phyloP scores from a whole-genome alignment of 2,113 vertebrate species.

The Rhinoptilus africanus region DNA sequence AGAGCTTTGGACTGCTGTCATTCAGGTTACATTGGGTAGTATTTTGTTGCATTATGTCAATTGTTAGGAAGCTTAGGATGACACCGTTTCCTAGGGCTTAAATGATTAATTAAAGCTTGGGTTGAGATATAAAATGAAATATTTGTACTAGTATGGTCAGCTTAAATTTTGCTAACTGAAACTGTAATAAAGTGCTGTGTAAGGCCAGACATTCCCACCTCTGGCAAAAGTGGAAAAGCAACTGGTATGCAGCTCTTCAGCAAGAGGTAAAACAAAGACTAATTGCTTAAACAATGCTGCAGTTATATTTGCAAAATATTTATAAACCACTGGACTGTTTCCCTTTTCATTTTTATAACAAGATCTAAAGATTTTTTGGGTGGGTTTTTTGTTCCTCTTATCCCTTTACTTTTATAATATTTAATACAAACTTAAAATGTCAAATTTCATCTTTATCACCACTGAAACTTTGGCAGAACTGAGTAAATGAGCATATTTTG shows the following conservation, averaged over 20 bases:
- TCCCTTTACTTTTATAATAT: not conserved
- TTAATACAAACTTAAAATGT: not conserved
- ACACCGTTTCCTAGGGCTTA: not conserved
- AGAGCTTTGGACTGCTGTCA: not conserved
- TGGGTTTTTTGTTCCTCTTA: not conserved
- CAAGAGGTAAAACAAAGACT: not conserved
- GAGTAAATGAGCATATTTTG: not conserved
- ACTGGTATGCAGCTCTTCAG: not conserved
- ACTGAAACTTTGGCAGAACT: not conserved
- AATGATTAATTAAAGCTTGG: constrained; percentile 28
- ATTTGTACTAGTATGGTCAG: not conserved
- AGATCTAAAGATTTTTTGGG: not conserved
- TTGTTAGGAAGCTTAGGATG: not conserved
- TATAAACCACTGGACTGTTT: not conserved
- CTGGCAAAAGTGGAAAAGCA: not conserved
- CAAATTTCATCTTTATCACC: not conserved
- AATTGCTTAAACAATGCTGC: not conserved
- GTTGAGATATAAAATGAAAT: constrained; percentile 1
- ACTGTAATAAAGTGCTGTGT: not conserved
- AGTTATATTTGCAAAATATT: not conserved
- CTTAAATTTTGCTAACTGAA: not conserved
- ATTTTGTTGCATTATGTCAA: not conserved
- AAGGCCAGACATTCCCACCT: not conserved
- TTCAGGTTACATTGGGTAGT: constrained; percentile 1
- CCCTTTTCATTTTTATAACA: not conserved